phyloP scores from a whole-genome alignment of 2,888 invertebrate species.

The Sepiola atlantica region DNA sequence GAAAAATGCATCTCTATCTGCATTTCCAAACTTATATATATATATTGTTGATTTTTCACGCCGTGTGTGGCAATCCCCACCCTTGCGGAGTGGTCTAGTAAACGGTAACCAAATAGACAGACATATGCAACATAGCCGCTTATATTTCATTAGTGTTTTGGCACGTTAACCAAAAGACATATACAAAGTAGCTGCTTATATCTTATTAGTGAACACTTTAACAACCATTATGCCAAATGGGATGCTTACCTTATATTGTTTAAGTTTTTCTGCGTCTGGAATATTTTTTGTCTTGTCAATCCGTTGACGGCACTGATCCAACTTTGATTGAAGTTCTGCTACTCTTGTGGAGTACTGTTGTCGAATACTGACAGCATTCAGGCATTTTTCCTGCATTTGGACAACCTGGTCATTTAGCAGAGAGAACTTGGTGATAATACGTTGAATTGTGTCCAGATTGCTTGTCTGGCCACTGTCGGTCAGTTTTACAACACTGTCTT shows the following conservation, averaged over 20 bases:
- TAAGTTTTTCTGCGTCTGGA: slow-evolving; percentile 62
- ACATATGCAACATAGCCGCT: not conserved
- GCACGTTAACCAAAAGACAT: no score
- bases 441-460: slow-evolving; percentile 85
- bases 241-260: slow-evolving; percentile 64
- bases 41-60: no score
- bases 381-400: slow-evolving; percentile 80
- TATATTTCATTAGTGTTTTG: not conserved
- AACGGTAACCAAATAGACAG: not conserved
- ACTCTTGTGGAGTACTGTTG: slow-evolving; percentile 87
- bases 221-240: no score
- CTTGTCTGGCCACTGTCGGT: slow-evolving; percentile 78
- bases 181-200: not conserved
- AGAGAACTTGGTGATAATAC: slow-evolving; percentile 87
- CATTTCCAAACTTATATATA: no score
- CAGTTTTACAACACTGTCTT: slow-evolving; percentile 77
- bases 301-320: slow-evolving; percentile 62
- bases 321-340: slow-evolving; percentile 59
- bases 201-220: slow-evolving; percentile 70
- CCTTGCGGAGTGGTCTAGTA: not conserved
- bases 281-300: slow-evolving; percentile 61
- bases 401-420: slow-evolving; percentile 89
- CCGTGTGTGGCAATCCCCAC: no score
- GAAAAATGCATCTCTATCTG: no score
- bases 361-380: slow-evolving; percentile 85